A percentile compares a stretch with the other conserved stretches of the same genome.
phyloP scores from a whole-genome alignment of 2,797 vertebrate species.

The Neopelma chrysocephalum region DNA sequence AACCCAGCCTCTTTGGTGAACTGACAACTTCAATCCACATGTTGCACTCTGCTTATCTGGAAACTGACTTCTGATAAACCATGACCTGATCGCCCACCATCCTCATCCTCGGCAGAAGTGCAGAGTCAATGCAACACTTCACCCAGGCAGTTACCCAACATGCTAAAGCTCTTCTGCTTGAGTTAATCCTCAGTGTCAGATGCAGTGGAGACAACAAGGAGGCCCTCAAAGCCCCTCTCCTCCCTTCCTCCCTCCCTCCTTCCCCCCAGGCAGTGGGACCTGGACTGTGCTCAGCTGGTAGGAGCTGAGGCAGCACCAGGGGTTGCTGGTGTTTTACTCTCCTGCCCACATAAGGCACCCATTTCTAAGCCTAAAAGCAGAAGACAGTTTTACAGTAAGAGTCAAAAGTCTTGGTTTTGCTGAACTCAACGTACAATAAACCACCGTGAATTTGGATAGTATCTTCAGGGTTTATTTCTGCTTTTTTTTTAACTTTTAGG shows the following conservation, averaged over 20 bases:
- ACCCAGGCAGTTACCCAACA: background rate
- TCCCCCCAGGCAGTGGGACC: rapidly evolving
- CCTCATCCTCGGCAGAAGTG: background rate
- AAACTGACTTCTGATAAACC: constrained; percentile 34
- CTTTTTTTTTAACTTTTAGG: background rate
- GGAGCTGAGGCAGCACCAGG: background rate
- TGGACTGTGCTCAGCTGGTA: background rate
- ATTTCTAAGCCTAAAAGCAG: background rate
- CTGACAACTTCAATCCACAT: constrained; percentile 30
- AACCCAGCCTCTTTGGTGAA: constrained; percentile 25
- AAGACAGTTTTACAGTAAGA: background rate
- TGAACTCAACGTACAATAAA: background rate
- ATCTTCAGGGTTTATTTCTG: background rate
- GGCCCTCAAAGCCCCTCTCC: background rate
- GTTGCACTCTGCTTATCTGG: background rate
- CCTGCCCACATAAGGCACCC: rapidly evolving
- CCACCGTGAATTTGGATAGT: background rate
- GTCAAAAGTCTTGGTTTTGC: background rate
- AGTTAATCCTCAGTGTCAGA: background rate
- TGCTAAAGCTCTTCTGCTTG: background rate
- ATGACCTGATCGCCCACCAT: background rate
- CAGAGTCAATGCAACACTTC: background rate
- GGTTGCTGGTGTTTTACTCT: background rate
- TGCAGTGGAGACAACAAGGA: background rate
- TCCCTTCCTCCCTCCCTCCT: background rate